These are phyloP conservation scores for Cosmopolites sordidus DNA, from an alignment of 2,888 invertebrate genomes.

Conservation along the genomic window DNA sequence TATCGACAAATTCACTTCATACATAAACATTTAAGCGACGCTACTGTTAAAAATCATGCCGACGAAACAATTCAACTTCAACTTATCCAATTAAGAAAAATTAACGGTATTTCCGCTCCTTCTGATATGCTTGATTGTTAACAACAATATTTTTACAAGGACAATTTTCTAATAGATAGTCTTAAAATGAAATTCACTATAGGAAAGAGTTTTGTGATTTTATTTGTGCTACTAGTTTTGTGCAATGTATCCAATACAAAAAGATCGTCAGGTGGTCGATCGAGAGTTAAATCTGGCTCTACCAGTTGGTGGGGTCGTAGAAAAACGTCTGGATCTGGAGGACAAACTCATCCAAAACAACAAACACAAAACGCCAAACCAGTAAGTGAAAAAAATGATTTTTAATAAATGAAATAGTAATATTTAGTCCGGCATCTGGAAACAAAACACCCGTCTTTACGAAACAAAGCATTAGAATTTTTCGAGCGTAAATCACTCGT, in stretches of 20 bases:
- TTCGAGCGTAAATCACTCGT: no score
- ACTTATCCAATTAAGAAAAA: neutral
- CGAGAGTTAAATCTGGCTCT: constrained; percentile 5
- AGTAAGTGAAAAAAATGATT: constrained; percentile 12
- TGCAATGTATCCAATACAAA: constrained; percentile 13
- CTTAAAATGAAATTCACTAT: constrained; percentile 1
- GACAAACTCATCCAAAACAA: neutral
- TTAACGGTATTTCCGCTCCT: neutral
- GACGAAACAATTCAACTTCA: neutral
- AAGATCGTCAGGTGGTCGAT: constrained; percentile 14
- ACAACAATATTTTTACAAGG: neutral
- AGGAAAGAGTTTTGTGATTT: constrained; percentile 3
- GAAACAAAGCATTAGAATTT: no score
- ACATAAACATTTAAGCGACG: neutral
- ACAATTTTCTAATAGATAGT: neutral
- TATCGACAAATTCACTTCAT: no score
- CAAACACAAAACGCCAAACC: constrained; percentile 9
- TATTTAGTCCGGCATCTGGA: no score
- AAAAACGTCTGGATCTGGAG: constrained; percentile 5
- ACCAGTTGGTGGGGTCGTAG: constrained; percentile 17
- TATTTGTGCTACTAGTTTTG: constrained; percentile 9
- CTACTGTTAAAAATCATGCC: neutral
- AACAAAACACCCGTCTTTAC: no score
- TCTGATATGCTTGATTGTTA: neutral
- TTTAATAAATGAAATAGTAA: neutral